Evolutionary conservation across 2,888 invertebrate species (phyloP), one percentile per base, ranked within the genome.

Genomic region (Hymenopus coronatus): DNA sequence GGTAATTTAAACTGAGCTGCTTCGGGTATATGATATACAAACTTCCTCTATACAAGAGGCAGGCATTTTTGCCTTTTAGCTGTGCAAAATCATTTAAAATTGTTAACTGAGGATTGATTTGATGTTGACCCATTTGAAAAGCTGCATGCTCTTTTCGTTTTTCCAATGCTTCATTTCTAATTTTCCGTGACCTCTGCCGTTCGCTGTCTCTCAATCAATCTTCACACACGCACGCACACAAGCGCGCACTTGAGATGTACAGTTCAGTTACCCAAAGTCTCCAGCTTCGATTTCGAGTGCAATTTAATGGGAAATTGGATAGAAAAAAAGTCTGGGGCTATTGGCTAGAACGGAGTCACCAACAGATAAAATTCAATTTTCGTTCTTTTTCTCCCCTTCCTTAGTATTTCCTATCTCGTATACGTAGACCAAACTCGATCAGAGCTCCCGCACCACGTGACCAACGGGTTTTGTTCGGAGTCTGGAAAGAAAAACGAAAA

Each of bases 361-460:
- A 82, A 86, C 89, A 83, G 86, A 89, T 89, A 82, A 89, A 89
- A 89, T 89, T 89, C 89, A 89, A 89, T 89, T 88, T 88, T 88
- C 85, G 87, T 87, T 70, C 86, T 70, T 70, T 89, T 86, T 86
- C 88, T 84, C 83, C 84, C 88, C 83, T 83, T 86, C 83, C 33
- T 33, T 84, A 82, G 84, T 89, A 87, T 86, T 88, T 83, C 87
- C 25, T 84, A 88, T 84, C 54, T 70, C 25, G 54, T 70, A 70
- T 70, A 70, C 54, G 70, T 83, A 40, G 86, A 46, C 89, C 89
- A 85, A 86, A 89, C 54, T 89, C 89, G 86, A 89, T 89, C 85
- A 33, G 28, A 12, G 25, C 28, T 54, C 30, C 88, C 9, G 25
- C 28, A 84, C 81, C 88, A 86, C 81, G 86, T 81, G 86, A 86